Base-by-base conservation (phyloP, 2,113 vertebrate genomes). In the Tachycineta bicolor region DNA sequence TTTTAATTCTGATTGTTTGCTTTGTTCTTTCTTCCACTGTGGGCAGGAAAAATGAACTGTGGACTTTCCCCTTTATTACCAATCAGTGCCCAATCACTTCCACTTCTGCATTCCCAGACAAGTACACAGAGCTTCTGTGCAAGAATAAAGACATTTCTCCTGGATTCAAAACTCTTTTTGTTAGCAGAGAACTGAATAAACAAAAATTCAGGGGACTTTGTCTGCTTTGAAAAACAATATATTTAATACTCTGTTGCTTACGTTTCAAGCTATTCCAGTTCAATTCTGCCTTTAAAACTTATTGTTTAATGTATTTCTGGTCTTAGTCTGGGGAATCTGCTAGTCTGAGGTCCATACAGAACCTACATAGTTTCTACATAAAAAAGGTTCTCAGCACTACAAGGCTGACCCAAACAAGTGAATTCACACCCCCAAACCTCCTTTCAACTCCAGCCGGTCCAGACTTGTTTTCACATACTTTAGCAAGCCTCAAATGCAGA, bases 1-100 rank as follows among this genome's bases (percentile, higher is more conserved):
- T 94, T 87, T 92, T 96, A 95, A 79, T 94, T 80, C 73, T 87
- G 58, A 87, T 94, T 94, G 80, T 87, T 96, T 96, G 31, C 73
- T 92, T 90, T 81, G 44, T 62, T 87, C 56, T 83, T 83, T 87
- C 41, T 71, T 89, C 69, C 49, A 46, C 52, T 52, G 26, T 43
- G 33, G 68, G 44, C 58, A 87, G 53, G 2, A 0, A 78, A 93
- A 96, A 79, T 4, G 33, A 84, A 84, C 49, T 34, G 46, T 73
- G 49, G 71, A 71, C 60, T 84, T 95, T 95, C 76, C 92, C 93
- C 88, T 87, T 90, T 93, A 73, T 84, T 93, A 65, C 65, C 37
- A 94, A 69, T 89, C 83, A 69, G 56, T 64, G 73, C 58, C 88
- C 50, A 73, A 71, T 93, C 73, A 46, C 46, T 90, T 96, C 90